These are phyloP conservation scores for Limanda limanda DNA, from an alignment of 2,113 vertebrate species.

Conservation along the genomic window DNA sequence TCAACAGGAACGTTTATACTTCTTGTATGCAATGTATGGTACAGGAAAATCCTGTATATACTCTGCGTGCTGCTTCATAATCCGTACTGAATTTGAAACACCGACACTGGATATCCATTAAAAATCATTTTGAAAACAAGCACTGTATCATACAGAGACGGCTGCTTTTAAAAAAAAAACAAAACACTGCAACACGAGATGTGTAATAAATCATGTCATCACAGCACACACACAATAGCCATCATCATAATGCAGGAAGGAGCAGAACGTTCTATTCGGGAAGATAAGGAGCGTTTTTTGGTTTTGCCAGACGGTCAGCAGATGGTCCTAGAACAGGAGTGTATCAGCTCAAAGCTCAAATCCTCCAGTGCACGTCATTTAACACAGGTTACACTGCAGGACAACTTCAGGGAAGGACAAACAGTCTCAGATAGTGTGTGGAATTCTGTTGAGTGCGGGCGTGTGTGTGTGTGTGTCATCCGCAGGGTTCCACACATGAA, in stretches of 20 bases:
- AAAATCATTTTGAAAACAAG: not conserved
- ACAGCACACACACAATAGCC: not conserved
- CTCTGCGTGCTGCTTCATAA: not conserved
- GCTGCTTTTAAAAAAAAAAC: not conserved
- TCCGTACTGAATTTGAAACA: not conserved
- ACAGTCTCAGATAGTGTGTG: constrained; percentile 1
- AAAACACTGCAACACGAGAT: not conserved
- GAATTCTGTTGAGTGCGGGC: not conserved
- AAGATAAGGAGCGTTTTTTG: not conserved
- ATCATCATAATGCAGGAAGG: not conserved
- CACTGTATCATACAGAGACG: not conserved
- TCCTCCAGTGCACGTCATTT: constrained; percentile 16
- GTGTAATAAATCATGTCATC: constrained; percentile 4
- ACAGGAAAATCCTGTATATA: not conserved
- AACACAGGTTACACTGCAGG: not conserved
- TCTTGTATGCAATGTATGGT: not conserved
- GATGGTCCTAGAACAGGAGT: constrained; percentile 2
- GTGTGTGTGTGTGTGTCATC: constrained; percentile 26
- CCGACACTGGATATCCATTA: not conserved
- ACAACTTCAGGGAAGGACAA: not conserved
- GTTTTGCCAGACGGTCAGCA: constrained; percentile 1
- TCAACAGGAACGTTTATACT: not conserved
- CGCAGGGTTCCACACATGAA: constrained; percentile 55
- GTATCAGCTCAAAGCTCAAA: not conserved
- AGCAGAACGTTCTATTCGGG: not conserved